Base-by-base conservation (phyloP, 1,140 invertebrate species). In the Elysia chlorotica region DNA sequence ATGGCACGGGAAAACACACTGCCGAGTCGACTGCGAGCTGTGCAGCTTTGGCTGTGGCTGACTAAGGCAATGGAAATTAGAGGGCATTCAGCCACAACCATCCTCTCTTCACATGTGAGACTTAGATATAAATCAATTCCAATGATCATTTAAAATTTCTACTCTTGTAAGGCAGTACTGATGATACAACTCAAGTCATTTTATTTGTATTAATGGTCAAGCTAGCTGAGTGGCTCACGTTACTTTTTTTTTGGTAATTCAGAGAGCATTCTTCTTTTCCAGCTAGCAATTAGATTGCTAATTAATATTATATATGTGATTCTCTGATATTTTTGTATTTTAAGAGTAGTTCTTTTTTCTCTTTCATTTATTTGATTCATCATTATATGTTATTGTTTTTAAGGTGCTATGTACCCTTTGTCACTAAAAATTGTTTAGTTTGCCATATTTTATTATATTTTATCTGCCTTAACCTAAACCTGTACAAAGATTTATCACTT, bases 41-140 rank as follows among this genome's bases (percentile, higher is more conserved):
- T 71, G 28, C 38, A 17, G 3, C 17, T 63, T 17, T 71, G 56
- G 59, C 5, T 63, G 2, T 71, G 69, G 69, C 23, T 71, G 37
- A 71, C 57, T 2, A 71, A 71, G 37, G 69, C 69, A 30, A 23
- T 63, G 53, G 69, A 71, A 30, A 41, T 35, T 48, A 25, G 69
- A 21, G 56, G 14, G 17, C 69, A 71, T 63, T 71, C 69, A 5
- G 59, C 69, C 30, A 48, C 69, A 19, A 28, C 28, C 30, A 61
- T 62, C 19, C 48, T 71, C n/a, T 62, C 69, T 10, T 62, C 69
- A 4, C 31, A 62, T 69, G 67, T 69, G 54, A 35, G 54, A 37
- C 30, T 10, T 30, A 10, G 31, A 33, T 33, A 19, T 30, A 63
- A 31, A 6, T 14, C n/a, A n/a, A n/a, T n/a, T n/a, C n/a, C n/a